Evolutionary conservation across 2,888 invertebrate genomes (phyloP), one percentile per base, ranked within the genome.

Genomic region (Clunio marinus): DNA sequence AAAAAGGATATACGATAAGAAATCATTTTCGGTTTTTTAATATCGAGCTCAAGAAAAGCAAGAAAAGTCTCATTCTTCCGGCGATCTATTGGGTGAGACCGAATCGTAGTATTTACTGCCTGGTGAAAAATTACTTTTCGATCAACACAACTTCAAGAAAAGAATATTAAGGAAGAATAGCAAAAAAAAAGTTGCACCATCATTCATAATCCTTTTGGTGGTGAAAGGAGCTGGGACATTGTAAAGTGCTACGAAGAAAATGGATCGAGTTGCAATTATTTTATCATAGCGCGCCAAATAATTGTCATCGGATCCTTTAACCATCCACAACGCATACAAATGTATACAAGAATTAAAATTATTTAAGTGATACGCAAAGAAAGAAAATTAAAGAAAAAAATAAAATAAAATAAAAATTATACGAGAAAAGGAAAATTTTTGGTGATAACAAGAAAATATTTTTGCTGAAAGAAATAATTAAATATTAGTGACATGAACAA

Each of bases 221-320:
- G 51, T 51, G 51, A 51, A 51, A 51, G 51, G 22, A 51, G 51
- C 51, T n/a, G 22, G 51, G 51, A 51, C 51, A 51, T 51, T 51
- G 51, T 22, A 51, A 51, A 51, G 51, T 51, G 51, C 51, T 41
- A 72, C 72, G 71, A 68, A 69, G 70, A 70, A 51, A 51, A 71
- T 69, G 70, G 70, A 70, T 70, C 69, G 62, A 70, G 70, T 71
- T 71, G 70, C 71, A 69, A 71, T 67, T 35, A 45, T 62, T 67
- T 67, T 22, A 51, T 51, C 51, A n/a, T 70, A 70, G 71, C 72
- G 73, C 73, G 73, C 72, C 73, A 73, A 73, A 22, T 51, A 51
- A 51, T 51, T 51, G 51, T 51, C 51, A 51, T 51, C 51, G 51
- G 51, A 51, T 51, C 51, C 51, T 41, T 41, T 25, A 51, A 27